Conservation (phyloP, 2,113 vertebrate genomes). For the Gobius niger region DNA sequence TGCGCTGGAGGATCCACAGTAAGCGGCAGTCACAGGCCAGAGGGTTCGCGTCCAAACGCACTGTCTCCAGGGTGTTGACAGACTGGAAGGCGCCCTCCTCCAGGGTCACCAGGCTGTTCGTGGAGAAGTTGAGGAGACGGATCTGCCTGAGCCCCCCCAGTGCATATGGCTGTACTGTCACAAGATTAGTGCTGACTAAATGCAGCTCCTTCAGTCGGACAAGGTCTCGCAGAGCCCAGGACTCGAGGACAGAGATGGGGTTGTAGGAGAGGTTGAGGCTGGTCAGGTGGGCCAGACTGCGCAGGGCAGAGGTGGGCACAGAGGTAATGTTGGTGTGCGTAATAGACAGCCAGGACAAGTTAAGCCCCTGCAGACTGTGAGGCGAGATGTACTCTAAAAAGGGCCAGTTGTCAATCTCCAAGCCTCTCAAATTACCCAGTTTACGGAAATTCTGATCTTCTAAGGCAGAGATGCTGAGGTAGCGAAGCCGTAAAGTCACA, state of each 20-base stretch:
- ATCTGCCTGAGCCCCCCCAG: constrained; percentile 90
- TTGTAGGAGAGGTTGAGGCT: constrained; percentile 94
- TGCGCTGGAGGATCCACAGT: constrained; percentile 93
- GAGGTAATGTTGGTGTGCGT: constrained; percentile 95
- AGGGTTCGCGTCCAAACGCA: constrained; percentile 92
- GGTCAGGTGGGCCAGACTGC: constrained; percentile 87
- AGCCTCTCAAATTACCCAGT: constrained; percentile 82
- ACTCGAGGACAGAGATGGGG: constrained; percentile 89
- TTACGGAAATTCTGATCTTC: constrained; percentile 92
- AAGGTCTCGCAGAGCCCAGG: constrained; percentile 88
- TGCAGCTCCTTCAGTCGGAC: constrained; percentile 93
- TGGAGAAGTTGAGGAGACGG: constrained; percentile 90
- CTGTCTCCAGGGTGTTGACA: constrained; percentile 88
- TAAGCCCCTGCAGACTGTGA: constrained; percentile 89
- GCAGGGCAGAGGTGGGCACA: constrained; percentile 87
- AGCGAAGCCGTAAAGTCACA: constrained; percentile 85
- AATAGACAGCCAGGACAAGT: constrained; percentile 92
- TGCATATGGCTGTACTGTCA: constrained; percentile 85
- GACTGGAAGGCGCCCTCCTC: constrained; percentile 94
- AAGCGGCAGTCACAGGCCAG: constrained; percentile 95
- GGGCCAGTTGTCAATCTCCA: constrained; percentile 95
- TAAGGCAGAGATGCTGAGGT: constrained; percentile 85
- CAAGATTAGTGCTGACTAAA: constrained; percentile 86
- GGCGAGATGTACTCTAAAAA: constrained; percentile 89
- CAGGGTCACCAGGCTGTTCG: constrained; percentile 87